Evolutionary conservation across 2,797 vertebrate species (phyloP).

Genomic region (Lemur catta): DNA sequence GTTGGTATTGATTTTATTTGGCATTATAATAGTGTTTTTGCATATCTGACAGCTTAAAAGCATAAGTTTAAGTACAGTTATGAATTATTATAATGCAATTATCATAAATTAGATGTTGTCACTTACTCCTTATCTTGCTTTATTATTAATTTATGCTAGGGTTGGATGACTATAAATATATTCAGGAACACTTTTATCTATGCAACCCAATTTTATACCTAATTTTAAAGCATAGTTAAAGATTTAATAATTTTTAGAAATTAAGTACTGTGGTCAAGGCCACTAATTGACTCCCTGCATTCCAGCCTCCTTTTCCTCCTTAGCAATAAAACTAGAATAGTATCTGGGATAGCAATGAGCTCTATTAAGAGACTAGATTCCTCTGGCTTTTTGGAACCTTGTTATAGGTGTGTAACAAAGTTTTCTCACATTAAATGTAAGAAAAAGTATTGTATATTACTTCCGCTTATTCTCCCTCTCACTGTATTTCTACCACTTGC

Average conservation of each 20-base stretch:
- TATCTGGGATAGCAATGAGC: background rate
- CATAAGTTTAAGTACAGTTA: background rate
- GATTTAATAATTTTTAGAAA: constrained; percentile 2
- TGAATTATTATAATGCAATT: constrained; percentile 35
- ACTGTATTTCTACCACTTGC: background rate
- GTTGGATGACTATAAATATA: background rate
- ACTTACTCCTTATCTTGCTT: background rate
- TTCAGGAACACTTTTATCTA: background rate
- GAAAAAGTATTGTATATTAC: background rate
- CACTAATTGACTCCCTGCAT: background rate
- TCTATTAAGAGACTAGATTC: background rate
- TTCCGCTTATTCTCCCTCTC: background rate
- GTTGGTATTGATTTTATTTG: constrained; percentile 39
- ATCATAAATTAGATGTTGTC: constrained; percentile 22
- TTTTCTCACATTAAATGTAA: background rate
- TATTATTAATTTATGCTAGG: background rate
- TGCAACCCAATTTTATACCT: background rate
- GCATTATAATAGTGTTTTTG: constrained; percentile 29
- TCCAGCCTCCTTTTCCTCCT: background rate
- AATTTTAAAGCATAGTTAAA: background rate
- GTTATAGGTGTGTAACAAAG: background rate
- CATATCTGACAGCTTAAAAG: constrained; percentile 44
- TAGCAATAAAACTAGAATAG: background rate
- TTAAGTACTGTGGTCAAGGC: background rate
- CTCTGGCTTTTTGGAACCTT: background rate